Evolutionary conservation across 2,888 invertebrate genomes (phyloP), one percentile per base, ranked within the genome.

Genomic region (Clostera curtula): DNA sequence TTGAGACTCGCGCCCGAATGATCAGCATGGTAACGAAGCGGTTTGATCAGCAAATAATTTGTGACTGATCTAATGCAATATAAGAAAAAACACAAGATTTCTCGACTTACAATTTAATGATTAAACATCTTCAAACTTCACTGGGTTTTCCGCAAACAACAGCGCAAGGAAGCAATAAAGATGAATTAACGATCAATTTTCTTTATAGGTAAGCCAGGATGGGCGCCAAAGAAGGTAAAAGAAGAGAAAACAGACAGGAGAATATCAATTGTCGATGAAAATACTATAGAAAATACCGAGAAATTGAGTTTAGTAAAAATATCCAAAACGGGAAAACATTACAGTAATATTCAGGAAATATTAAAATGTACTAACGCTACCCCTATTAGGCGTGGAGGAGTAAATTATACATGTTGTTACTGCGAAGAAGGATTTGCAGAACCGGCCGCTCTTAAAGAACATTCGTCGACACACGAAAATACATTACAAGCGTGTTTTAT

Each of bases 371-470:
- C 77, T 0, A 79, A 76, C 22, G 77, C 77, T 0, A 77, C 77
- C 0, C 77, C 77, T 0, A 70, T 77, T 3, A 55, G 63, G 19
- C 55, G 60, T 7, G 58, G 56, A 0, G 66, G 69, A 0, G 56
- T 60, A 0, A 71, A 69, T 0, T 77, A 65, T 32, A 37, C 55
- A 0, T 77, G 77, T 35, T 56, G 64, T 2, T 77, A 70, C 31
- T 77, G 77, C 27, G 24, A 49, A 0, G 38, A 56, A n/a, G 56
- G 69, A 17, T 70, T 44, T 25, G 45, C 46, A 12, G 50, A 60
- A 6, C 59, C 73, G 0, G 43, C 50, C 0, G 56, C 63, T 13
- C 42, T 77, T 1, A 77, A 77, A 40, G 27, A 31, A 0, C 76
- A 77, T 28, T 69, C 66, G 0, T 33, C 59, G 2, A 27, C 32